Base-by-base conservation (phyloP, 2,888 invertebrate genomes). In the Linnaemya tessellans region DNA sequence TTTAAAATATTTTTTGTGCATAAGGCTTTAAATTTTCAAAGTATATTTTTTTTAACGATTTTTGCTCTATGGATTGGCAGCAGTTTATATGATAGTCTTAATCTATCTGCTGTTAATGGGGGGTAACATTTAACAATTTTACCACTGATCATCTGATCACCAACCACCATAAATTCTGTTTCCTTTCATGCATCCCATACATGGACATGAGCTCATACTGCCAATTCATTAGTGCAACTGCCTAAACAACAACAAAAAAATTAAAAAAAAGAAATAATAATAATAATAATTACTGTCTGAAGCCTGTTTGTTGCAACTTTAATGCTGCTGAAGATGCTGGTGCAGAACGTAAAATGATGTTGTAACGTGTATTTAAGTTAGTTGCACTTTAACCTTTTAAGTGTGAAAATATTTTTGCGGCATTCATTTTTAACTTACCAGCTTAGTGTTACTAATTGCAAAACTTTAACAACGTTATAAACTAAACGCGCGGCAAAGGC, bases 261-360 rank as follows among this genome's bases (percentile, higher is more conserved):
- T 20, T 13, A 41, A 41, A 41, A 41, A 41, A 41, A 41, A 41
- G 3, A 41, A 1, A 41, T 41, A 41, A 41, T 7, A 41, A 8
- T 30, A 3, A 30, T 30, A 30, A 25, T 65, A 49, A 65, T 73
- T 71, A 65, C 56, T 73, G 35, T 56, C 38, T 64, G 71, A 56
- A 54, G 49, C 30, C 62, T 62, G 41, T 62, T 62, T 54, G 56
- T 80, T 43, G 64, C 46, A 64, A 58, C 9, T 80, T 80, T 58
- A 73, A 56, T 62, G 81, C 81, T 77, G 81, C 75, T 77, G 81
- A 77, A 77, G 81, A 64, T 82, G 81, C 81, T 82, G 81, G 75
- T 70, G 64, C 62, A 54, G 25, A 41, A 67, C 41, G 43, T 60
- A 82, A 70, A 64, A 70, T 82, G 25, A 82, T 64, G 64, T 64